Evolutionary conservation across 2,113 vertebrate species (phyloP), one percentile per base, ranked within the genome.

Genomic region (Hemichromis elongatus): DNA sequence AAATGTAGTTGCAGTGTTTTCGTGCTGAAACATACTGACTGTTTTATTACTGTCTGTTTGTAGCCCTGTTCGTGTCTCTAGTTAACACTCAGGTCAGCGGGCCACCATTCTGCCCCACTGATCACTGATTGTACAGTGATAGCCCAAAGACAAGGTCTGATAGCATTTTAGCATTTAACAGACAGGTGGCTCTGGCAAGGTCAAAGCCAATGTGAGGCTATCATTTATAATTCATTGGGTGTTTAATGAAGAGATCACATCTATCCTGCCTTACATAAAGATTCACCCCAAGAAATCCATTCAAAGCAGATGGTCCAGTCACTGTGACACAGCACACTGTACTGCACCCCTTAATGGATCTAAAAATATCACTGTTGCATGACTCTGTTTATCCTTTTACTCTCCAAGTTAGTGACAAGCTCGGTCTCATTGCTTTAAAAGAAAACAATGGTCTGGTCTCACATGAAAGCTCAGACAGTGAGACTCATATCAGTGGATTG

Each of bases 151-250:
- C 53, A 13, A 82, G 45, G 26, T 81, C 85, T 77, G 84, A 81
- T 85, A 61, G 78, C 81, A 59, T 93, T 90, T 91, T 88, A 84
- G 79, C 83, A 70, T 89, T 92, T 88, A 89, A 89, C 89, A 86
- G 85, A 85, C 91, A 77, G 91, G 79, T 90, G 82, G 81, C 86
- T 85, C 35, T 21, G 55, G 56, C 91, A 94, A 96, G 94, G 94
- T 95, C 90, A 86, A 75, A 80, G 40, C 77, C 83, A 90, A 92
- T 86, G 90, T 83, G 92, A 92, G 59, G 77, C 80, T 40, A 86
- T 82, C 90, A 94, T 95, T 73, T 90, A 95, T 95, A 92, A 95
- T 95, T 95, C 90, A 96, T 90, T 5, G 7, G 86, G 85, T 81
- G 88, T 90, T 93, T 90, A 86, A 77, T 78, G 5, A 89, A 81